Evolutionary conservation across 2,113 vertebrate genomes (phyloP), one percentile per base, ranked within the genome.

Genomic region (Oncorhynchus nerka): DNA sequence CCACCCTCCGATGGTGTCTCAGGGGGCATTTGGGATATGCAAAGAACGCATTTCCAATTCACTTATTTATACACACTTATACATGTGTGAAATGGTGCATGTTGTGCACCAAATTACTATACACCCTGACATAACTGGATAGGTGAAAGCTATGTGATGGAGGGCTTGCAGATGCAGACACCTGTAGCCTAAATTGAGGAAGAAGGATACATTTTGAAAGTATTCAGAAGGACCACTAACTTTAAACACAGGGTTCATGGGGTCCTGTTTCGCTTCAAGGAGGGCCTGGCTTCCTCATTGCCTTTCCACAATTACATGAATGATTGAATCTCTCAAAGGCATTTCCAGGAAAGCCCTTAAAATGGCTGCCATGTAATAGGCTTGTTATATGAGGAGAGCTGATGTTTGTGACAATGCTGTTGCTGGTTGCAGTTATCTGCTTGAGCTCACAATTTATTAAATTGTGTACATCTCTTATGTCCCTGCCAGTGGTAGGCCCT

Each of bases 271-370:
- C 39, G 39, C 71, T 75, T 45, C 30, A 59, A 70, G 83, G 76
- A 80, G 76, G 75, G 66, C 26, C 73, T 88, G 81, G 77, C 80
- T 84, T 87, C 79, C 65, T 45, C 39, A 45, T 71, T 28, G 20
- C 75, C 76, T 81, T 78, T 85, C 76, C 81, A 86, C 75, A 81
- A 85, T 88, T 85, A 86, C 84, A 87, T 82, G 75, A 72, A 74
- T 75, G 69, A 85, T 80, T 71, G 65, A 73, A 76, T 79, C 76
- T 83, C 77, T 86, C 75, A 84, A 80, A 85, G 65, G 51, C 81
- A 69, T 83, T 85, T 85, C 82, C 83, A 89, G 75, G 81, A 84
- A 82, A 82, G 70, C 61, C 75, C 76, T 79, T 67, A 78, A 66
- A 78, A 72, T 82, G 61, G 70, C 79, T 2, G 30, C 74, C 81